A percentile compares a stretch with the other conserved stretches of the same genome.
Evolutionary conservation across 2,113 vertebrate genomes (phyloP).

Genomic region (Erpornis zantholeuca): DNA sequence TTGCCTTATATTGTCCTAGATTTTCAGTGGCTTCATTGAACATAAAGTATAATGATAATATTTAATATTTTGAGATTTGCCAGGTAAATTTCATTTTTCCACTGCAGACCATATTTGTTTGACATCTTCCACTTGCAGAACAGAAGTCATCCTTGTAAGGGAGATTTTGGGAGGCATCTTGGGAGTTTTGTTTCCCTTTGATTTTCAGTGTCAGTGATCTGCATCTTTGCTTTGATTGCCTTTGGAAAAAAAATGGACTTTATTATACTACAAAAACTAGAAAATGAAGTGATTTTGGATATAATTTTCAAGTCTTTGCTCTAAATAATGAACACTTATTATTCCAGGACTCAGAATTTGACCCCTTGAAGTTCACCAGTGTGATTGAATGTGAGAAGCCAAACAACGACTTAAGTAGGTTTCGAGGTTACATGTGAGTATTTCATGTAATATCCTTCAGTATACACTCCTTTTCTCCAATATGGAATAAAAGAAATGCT

Average conservation of each 20-base stretch:
- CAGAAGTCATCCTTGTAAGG: neutral
- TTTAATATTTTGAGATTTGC: neutral
- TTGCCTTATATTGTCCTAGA: neutral
- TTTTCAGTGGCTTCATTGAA: neutral
- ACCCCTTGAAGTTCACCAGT: slow-evolving; percentile 90
- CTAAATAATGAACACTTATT: neutral
- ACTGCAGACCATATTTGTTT: neutral
- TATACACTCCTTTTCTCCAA: neutral
- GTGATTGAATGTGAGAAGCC: slow-evolving; percentile 97
- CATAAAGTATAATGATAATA: neutral
- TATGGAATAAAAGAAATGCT: neutral
- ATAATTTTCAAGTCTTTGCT: neutral
- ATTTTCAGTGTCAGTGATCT: neutral
- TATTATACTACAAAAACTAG: neutral
- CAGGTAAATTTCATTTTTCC: neutral
- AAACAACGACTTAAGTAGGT: slow-evolving; percentile 94
- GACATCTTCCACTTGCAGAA: neutral
- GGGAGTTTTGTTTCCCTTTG: neutral
- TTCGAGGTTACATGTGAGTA: slow-evolving; percentile 97
- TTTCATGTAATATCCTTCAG: neutral
- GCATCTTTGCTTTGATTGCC: neutral
- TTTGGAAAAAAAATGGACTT: neutral
- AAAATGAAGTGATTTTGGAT: neutral
- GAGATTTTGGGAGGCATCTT: neutral
- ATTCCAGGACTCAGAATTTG: slow-evolving; percentile 92